Evolutionary conservation across 2,113 vertebrate genomes (phyloP).

Genomic region (Dipodomys ordii): DNA sequence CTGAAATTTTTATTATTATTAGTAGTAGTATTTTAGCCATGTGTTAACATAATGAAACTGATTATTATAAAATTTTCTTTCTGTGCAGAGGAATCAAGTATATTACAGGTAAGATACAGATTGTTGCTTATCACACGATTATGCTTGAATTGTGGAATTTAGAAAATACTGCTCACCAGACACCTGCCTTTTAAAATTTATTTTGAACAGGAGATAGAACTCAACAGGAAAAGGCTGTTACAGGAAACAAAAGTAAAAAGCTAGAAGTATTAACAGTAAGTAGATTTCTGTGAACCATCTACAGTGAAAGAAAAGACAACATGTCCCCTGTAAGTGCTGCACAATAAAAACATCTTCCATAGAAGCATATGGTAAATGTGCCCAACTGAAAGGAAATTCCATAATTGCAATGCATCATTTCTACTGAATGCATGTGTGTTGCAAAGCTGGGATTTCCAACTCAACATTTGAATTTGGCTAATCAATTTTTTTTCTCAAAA

Average conservation of each 20-base stretch:
- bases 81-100: constrained; percentile 67
- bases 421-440: constrained; percentile 17
- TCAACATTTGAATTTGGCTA: neutral
- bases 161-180: neutral
- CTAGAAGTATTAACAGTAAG: constrained; percentile 79
- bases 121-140: neutral
- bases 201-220: constrained; percentile 65
- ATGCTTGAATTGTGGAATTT: constrained; percentile 1
- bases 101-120: constrained; percentile 67
- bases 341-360: neutral
- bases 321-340: neutral
- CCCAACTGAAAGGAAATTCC: constrained; percentile 16
- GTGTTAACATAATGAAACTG: constrained; percentile 48
- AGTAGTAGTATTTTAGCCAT: neutral
- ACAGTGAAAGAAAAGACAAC: neutral
- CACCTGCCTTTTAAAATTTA: neutral
- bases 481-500: constrained; percentile 27
- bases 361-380: neutral
- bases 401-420: neutral
- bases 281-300: constrained; percentile 29
- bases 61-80: constrained; percentile 73
- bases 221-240: constrained; percentile 54
- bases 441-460: neutral
- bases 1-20: neutral
- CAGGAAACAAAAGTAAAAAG: constrained; percentile 73